Evolutionary conservation across 2,888 invertebrate genomes (phyloP).

Genomic region (Dynastes maya): DNA sequence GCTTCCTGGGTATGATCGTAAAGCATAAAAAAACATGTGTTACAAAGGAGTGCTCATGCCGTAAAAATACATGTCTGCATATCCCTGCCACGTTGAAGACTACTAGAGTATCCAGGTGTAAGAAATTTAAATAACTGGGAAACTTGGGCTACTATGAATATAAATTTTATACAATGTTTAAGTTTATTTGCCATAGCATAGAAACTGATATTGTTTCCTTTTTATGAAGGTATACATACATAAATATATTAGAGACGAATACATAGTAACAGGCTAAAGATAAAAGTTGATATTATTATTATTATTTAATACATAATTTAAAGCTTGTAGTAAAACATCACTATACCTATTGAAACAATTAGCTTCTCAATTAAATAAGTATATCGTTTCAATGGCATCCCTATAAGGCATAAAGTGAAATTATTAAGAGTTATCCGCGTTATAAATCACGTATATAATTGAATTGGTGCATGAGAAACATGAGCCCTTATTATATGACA

Average conservation of each 20-base stretch:
- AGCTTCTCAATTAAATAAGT: constrained; percentile 24
- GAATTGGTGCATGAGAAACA: constrained; percentile 66
- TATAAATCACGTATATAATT: constrained; percentile 67
- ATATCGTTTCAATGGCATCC: neutral
- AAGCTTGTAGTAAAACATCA: neutral
- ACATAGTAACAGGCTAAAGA: no score
- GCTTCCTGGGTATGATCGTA: constrained; percentile 25
- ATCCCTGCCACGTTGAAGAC: constrained; percentile 24
- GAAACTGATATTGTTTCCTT: neutral
- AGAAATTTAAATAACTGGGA: constrained; percentile 43
- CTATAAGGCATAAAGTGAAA: constrained; percentile 57
- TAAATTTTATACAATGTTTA: constrained; percentile 41
- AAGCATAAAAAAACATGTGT: constrained; percentile 41
- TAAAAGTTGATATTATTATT: neutral
- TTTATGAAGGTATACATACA: constrained; percentile 10
- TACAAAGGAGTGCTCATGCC: constrained; percentile 38
- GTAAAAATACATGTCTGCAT: constrained; percentile 31
- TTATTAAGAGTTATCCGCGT: constrained; percentile 66
- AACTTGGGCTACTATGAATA: constrained; percentile 40
- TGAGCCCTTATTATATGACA: constrained; percentile 66
- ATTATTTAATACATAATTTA: neutral
- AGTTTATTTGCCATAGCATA: constrained; percentile 26
- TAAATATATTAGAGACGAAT: neutral
- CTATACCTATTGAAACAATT: neutral
- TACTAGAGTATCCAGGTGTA: constrained; percentile 31